Evolutionary conservation across 2,888 invertebrate species (phyloP).

Genomic region (Nowickia ferox): DNA sequence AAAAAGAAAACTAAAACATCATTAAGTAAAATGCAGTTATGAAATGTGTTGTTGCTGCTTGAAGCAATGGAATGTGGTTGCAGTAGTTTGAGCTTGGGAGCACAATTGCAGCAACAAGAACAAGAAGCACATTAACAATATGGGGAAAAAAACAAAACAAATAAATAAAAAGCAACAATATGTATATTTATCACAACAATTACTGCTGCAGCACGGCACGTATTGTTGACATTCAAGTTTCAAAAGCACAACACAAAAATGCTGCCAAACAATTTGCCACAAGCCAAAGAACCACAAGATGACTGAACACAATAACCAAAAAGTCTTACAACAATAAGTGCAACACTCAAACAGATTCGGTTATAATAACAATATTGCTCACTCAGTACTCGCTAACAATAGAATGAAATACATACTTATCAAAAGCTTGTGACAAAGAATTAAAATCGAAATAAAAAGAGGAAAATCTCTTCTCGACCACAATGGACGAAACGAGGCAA

Average conservation of each 20-base stretch:
- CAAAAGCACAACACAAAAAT: slow-evolving; percentile 18
- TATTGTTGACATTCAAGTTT: slow-evolving; percentile 64
- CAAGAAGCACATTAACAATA: slow-evolving; percentile 35
- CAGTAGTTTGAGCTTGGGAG: slow-evolving; percentile 12
- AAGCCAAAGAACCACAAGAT: slow-evolving; percentile 67
- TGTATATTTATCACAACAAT: slow-evolving; percentile 45
- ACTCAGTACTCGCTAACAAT: slow-evolving; percentile 40
- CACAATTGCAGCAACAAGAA: slow-evolving; percentile 43
- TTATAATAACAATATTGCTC: slow-evolving; percentile 49
- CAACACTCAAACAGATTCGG: slow-evolving; percentile 18
- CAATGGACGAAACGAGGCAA: slow-evolving; percentile 31
- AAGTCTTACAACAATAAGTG: slow-evolving; percentile 23
- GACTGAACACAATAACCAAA: slow-evolving; percentile 44
- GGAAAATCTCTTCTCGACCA: slow-evolving; percentile 42
- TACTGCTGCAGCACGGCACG: slow-evolving; percentile 19
- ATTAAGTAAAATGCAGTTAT: slow-evolving; percentile 56
- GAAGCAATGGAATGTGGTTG: slow-evolving; percentile 42
- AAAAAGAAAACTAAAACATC: slow-evolving; percentile 42
- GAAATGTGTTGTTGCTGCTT: slow-evolving; percentile 40
- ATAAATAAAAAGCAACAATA: neutral
- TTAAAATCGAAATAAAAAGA: neutral
- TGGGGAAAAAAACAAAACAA: neutral
- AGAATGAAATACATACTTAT: slow-evolving; percentile 34
- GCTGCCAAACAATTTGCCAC: slow-evolving; percentile 64
- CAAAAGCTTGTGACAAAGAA: slow-evolving; percentile 49